Evolutionary conservation across 2,888 invertebrate species (phyloP).

Genomic region (Timema cristinae): DNA sequence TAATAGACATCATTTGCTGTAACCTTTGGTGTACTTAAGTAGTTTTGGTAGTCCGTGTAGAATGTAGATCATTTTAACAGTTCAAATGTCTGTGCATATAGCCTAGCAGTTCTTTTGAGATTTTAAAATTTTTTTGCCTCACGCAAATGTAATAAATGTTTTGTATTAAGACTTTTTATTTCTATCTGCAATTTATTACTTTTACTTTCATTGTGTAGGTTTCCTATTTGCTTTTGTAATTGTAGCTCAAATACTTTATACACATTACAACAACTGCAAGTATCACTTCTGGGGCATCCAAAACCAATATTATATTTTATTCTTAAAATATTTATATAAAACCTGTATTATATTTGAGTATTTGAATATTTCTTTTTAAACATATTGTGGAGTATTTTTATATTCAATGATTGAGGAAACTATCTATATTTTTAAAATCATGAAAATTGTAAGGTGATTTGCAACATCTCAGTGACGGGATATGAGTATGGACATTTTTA

Average conservation of each 20-base stretch:
- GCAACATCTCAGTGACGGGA: not conserved
- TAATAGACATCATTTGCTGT: too few species aligned
- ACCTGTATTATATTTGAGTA: not conserved
- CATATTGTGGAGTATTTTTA: not conserved
- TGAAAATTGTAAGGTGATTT: not conserved
- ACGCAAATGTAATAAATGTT: not conserved
- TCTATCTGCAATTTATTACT: not conserved
- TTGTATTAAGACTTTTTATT: not conserved
- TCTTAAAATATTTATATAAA: not conserved
- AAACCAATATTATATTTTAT: conserved; percentile 6
- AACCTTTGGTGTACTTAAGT: too few species aligned
- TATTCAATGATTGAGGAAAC: not conserved
- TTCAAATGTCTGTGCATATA: too few species aligned
- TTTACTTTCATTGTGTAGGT: not conserved
- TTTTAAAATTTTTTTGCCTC: not conserved
- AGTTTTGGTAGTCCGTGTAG: too few species aligned
- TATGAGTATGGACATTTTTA: not conserved
- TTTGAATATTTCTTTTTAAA: not conserved
- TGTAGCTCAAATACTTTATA: not conserved
- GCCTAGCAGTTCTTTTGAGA: too few species aligned
- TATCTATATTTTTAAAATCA: not conserved
- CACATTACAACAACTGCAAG: not conserved
- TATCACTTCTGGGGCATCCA: not conserved
- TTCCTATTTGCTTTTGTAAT: not conserved
- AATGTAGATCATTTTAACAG: too few species aligned